These are phyloP conservation scores for Ceratosolen solmsi DNA, from an alignment of 1,140 invertebrate species.

Conservation along the genomic window DNA sequence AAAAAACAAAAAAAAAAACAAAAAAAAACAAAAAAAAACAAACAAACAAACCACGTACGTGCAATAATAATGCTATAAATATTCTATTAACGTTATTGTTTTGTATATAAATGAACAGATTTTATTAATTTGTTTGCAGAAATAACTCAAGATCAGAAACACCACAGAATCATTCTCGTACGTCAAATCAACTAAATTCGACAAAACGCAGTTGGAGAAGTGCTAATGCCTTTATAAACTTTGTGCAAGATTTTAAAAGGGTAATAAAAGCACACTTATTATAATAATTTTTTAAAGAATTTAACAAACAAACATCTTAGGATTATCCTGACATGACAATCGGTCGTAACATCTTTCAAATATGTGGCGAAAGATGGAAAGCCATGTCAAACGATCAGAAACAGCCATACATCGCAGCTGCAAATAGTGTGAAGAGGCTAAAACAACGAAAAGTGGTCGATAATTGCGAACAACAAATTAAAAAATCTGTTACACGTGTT, in stretches of 20 bases:
- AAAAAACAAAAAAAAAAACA: too few relatives aligned
- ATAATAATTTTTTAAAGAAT: too few relatives aligned
- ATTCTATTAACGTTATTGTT: too few relatives aligned
- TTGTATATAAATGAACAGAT: too few relatives aligned
- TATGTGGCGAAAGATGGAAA: slow-evolving; percentile 61
- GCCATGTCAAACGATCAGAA: slow-evolving; percentile 60
- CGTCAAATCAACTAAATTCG: slow-evolving; percentile 9
- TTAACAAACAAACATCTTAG: slow-evolving; percentile 41
- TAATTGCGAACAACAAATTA: background rate
- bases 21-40: too few relatives aligned
- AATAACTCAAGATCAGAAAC: slow-evolving; percentile 51
- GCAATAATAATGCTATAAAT: too few relatives aligned
- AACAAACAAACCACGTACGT: too few relatives aligned
- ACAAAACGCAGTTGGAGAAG: slow-evolving; percentile 55
- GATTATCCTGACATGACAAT: slow-evolving; percentile 32
- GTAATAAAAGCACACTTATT: slow-evolving; percentile 52
- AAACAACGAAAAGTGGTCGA: slow-evolving; percentile 44
- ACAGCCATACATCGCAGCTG: slow-evolving; percentile 60
- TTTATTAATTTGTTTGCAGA: too few relatives aligned
- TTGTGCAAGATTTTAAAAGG: slow-evolving; percentile 62
- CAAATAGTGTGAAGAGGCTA: slow-evolving; percentile 53
- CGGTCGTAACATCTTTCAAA: slow-evolving; percentile 55
- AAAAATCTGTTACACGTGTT: slow-evolving; percentile 44
- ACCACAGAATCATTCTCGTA: slow-evolving; percentile 16
- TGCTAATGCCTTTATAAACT: slow-evolving; percentile 62